Conservation (phyloP, 2,888 invertebrate species). For the Mesodorylaimus sp. region DNA sequence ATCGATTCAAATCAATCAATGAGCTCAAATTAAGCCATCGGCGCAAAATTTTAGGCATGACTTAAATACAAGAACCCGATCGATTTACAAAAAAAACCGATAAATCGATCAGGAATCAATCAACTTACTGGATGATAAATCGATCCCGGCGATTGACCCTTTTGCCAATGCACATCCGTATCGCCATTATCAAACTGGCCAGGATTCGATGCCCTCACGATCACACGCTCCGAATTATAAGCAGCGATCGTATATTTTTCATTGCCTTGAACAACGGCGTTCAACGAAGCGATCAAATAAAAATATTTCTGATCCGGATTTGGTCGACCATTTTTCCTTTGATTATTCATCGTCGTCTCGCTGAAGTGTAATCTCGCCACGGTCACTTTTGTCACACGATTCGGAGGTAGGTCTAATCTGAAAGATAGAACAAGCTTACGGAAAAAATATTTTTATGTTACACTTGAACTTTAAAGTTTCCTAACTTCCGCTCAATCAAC, state of each 20-base stretch:
- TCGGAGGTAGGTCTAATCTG: slow-evolving; percentile 51
- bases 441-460: too few relatives aligned
- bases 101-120: too few relatives aligned
- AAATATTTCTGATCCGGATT: slow-evolving; percentile 97
- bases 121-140: slow-evolving; percentile 52
- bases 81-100: too few relatives aligned
- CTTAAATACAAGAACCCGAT: too few relatives aligned
- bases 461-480: too few relatives aligned
- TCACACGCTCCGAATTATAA: slow-evolving; percentile 82
- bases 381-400: slow-evolving; percentile 74
- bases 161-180: slow-evolving; percentile 77
- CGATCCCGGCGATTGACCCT: slow-evolving; percentile 59
- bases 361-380: slow-evolving; percentile 92
- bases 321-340: slow-evolving; percentile 93
- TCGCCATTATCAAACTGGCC: slow-evolving; percentile 89
- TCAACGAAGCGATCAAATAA: slow-evolving; percentile 73
- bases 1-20: too few relatives aligned
- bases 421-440: background rate
- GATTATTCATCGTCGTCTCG: slow-evolving; percentile 94
- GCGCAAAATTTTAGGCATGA: too few relatives aligned
- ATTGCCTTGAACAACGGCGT: slow-evolving; percentile 40
- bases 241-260: slow-evolving; percentile 38
- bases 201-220: slow-evolving; percentile 95
- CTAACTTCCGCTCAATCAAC: too few relatives aligned
- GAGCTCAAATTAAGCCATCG: too few relatives aligned